phyloP scores from a whole-genome alignment of 2,113 vertebrate species.

The Melierax canorus region DNA sequence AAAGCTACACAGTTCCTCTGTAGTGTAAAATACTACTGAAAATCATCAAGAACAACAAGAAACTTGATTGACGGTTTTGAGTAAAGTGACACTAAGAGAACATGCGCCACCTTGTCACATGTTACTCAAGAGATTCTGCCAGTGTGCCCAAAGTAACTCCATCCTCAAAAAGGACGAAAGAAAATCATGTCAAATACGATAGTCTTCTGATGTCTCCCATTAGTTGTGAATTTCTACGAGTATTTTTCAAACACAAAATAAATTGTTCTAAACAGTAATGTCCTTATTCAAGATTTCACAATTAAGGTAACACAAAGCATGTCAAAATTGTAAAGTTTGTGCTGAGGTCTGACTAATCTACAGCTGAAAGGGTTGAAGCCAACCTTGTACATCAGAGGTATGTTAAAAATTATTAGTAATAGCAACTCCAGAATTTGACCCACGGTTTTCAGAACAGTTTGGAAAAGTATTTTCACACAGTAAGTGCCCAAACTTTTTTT shows the following conservation, averaged over 20 bases:
- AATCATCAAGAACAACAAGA: background rate
- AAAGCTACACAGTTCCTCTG: background rate
- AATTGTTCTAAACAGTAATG: background rate
- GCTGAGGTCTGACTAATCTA: background rate
- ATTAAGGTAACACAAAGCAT: background rate
- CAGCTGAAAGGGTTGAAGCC: background rate
- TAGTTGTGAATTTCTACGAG: background rate
- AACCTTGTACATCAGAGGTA: background rate
- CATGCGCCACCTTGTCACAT: background rate
- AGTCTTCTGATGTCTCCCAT: background rate
- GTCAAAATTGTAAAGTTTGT: background rate
- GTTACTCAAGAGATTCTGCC: background rate
- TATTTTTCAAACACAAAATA: background rate
- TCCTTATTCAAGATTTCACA: background rate
- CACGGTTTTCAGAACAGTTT: background rate
- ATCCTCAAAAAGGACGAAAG: background rate
- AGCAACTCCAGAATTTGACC: background rate
- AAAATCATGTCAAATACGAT: background rate
- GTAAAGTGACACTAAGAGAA: background rate
- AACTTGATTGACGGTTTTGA: background rate
- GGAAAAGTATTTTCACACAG: background rate
- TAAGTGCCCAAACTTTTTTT: background rate
- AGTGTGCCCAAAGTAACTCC: background rate
- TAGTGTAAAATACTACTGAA: background rate
- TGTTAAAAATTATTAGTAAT: background rate